Conservation (phyloP, 2,113 vertebrate species). For the Mola mola region DNA sequence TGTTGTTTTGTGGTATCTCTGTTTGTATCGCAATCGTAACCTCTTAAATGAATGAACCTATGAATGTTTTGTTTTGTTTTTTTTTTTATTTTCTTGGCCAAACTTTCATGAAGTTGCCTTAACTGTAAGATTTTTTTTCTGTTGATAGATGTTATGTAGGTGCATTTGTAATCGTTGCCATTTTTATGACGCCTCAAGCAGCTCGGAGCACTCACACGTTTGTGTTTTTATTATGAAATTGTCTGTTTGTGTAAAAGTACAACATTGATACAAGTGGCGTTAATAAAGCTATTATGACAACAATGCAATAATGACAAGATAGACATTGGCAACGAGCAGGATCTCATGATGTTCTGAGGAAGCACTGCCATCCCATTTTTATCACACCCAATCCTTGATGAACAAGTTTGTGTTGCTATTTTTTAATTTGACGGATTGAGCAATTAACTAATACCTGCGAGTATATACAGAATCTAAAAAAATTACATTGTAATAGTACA, state of each 20-base stretch:
- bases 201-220: slow-evolving; percentile 19
- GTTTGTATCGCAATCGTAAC: slow-evolving; percentile 14
- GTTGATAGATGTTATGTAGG: slow-evolving; percentile 18
- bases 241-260: slow-evolving; percentile 59
- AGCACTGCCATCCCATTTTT: slow-evolving; percentile 2
- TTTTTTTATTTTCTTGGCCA: slow-evolving; percentile 8
- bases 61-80: background rate
- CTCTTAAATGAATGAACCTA: slow-evolving; percentile 23
- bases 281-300: slow-evolving; percentile 40
- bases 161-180: slow-evolving; percentile 2
- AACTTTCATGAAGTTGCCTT: slow-evolving; percentile 52
- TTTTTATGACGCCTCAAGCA: slow-evolving; percentile 13
- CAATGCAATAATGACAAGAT: slow-evolving; percentile 48
- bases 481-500: slow-evolving; percentile 1
- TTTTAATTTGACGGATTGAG: background rate
- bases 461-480: background rate
- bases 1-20: slow-evolving; percentile 20
- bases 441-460: background rate
- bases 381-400: slow-evolving; percentile 4
- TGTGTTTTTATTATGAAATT: slow-evolving; percentile 43
- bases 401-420: background rate
- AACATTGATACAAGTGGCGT: slow-evolving; percentile 39
- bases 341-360: slow-evolving; percentile 6
- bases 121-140: slow-evolving; percentile 35
- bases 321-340: slow-evolving; percentile 3